A percentile compares a stretch with the other conserved stretches of the same genome.
phyloP scores from a whole-genome alignment of 2,113 vertebrate genomes.

The Stictonetta naevosa region DNA sequence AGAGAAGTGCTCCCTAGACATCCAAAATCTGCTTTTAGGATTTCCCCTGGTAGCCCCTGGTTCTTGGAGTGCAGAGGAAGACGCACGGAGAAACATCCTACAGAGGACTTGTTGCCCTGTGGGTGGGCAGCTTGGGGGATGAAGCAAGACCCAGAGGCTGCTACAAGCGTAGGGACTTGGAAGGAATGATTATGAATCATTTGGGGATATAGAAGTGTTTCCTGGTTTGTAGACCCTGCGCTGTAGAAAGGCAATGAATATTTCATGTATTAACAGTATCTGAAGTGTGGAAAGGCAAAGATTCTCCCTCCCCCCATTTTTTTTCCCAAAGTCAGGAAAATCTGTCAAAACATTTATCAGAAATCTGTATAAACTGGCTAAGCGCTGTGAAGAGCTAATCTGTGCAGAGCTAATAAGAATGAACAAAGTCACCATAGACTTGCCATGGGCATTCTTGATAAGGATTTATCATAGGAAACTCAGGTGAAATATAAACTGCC shows the following conservation, averaged over 20 bases:
- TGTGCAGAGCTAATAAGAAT: constrained; percentile 55
- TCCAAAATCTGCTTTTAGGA: neutral
- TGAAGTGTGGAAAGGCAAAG: neutral
- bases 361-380: constrained; percentile 60
- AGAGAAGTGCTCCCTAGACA: neutral
- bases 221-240: neutral
- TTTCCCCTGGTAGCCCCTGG: neutral
- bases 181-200: fast-evolving
- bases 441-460: constrained; percentile 59
- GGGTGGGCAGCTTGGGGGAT: fast-evolving
- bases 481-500: constrained; percentile 47
- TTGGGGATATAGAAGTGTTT: neutral
- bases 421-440: constrained; percentile 60
- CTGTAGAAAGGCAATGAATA: constrained; percentile 52
- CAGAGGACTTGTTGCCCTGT: neutral
- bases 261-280: constrained; percentile 65
- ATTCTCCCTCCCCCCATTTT: neutral
- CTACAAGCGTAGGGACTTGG: fast-evolving
- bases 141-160: neutral
- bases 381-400: constrained; percentile 67
- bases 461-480: constrained; percentile 64
- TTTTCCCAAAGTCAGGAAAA: constrained; percentile 55
- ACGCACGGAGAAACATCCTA: neutral
- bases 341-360: constrained; percentile 75
- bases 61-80: neutral